phyloP scores from a whole-genome alignment of 2,797 vertebrate species.

The Tadarida brasiliensis region DNA sequence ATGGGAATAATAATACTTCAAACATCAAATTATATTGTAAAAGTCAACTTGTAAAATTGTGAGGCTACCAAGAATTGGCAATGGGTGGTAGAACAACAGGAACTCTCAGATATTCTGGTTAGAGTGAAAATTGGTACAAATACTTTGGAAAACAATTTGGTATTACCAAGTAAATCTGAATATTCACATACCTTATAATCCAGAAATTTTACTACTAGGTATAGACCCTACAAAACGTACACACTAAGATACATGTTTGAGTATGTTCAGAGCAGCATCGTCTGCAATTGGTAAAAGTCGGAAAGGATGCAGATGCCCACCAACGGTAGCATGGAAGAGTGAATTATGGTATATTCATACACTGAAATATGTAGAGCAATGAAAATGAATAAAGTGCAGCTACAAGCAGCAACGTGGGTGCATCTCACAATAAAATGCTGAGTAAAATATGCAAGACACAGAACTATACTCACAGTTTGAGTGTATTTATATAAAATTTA shows the following conservation, averaged over 20 bases:
- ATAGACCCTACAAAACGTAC: background rate
- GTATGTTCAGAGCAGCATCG: background rate
- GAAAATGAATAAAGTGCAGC: constrained; percentile 10
- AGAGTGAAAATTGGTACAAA: constrained; percentile 27
- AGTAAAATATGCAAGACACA: constrained; percentile 18
- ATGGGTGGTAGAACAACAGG: background rate
- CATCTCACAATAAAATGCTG: background rate
- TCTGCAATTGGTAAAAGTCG: background rate
- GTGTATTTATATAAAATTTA: constrained; percentile 30
- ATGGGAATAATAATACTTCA: constrained; percentile 24
- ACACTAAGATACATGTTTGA: background rate
- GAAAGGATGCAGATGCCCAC: background rate
- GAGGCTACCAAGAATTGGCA: background rate
- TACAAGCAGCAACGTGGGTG: background rate
- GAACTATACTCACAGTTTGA: constrained; percentile 20
- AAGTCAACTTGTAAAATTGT: constrained; percentile 30
- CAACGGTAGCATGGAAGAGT: background rate
- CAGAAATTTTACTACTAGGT: background rate
- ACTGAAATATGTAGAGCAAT: background rate
- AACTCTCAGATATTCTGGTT: background rate
- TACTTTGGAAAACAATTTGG: background rate
- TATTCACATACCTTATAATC: background rate
- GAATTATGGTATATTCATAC: background rate
- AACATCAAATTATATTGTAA: constrained; percentile 48
- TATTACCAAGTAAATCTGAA: background rate